Conservation (phyloP, 2,113 vertebrate genomes). For the Epinephelus lanceolatus region DNA sequence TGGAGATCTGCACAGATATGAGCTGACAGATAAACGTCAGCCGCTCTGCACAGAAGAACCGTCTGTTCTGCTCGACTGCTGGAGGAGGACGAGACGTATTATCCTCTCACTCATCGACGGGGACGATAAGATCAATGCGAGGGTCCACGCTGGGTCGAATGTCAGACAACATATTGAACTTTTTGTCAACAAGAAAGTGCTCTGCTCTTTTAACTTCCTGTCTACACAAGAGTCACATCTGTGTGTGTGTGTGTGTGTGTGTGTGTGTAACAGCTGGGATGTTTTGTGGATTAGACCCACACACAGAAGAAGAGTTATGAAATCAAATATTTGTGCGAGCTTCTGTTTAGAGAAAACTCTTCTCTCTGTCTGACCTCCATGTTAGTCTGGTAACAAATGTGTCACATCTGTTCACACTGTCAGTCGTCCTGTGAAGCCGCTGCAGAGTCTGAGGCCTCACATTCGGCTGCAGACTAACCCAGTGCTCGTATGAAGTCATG, state of each 20-base stretch:
- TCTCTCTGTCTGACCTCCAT: neutral
- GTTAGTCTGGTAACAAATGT: neutral
- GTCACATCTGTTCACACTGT: too few relatives aligned
- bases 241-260: neutral
- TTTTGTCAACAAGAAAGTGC: too few relatives aligned
- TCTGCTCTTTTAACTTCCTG: too few relatives aligned
- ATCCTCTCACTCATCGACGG: too few relatives aligned
- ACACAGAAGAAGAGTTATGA: neutral
- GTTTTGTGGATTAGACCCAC: neutral
- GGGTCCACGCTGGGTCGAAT: too few relatives aligned
- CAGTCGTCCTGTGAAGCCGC: neutral
- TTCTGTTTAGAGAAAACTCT: slow-evolving; percentile 20
- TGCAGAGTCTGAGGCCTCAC: neutral
- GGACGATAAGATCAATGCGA: neutral
- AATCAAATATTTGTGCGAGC: slow-evolving; percentile 12
- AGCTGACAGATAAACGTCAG: neutral
- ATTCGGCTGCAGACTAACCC: neutral
- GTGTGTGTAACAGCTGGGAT: slow-evolving; percentile 8
- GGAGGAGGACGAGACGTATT: too few relatives aligned
- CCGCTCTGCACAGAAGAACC: too few relatives aligned
- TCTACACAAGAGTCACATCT: neutral
- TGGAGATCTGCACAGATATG: neutral
- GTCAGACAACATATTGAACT: too few relatives aligned
- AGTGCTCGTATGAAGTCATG: neutral
- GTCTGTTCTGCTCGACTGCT: too few relatives aligned